A percentile compares a stretch with the other conserved stretches of the same genome.
Conservation (phyloP, 1,140 invertebrate genomes). For the Zaprionus nigranus region DNA sequence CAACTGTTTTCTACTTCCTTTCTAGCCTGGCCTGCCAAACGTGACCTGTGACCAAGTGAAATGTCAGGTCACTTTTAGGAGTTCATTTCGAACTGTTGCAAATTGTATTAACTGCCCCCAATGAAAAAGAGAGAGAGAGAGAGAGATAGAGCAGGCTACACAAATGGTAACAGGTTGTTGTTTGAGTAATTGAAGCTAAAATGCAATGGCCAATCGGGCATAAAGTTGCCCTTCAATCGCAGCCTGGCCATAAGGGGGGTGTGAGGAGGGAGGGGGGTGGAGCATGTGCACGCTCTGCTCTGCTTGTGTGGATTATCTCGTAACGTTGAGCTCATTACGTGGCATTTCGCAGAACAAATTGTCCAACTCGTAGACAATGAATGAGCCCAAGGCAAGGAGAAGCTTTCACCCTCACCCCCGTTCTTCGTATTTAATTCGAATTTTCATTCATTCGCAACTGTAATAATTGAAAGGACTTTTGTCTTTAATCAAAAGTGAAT, state of each 20-base stretch:
- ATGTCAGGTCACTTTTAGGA: slow-evolving; percentile 76
- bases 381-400: neutral
- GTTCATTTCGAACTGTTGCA: slow-evolving; percentile 61
- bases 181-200: slow-evolving; percentile 68
- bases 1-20: slow-evolving; percentile 57
- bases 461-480: neutral
- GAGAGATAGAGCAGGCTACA: slow-evolving; percentile 2
- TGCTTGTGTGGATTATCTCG: slow-evolving; percentile 3
- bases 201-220: slow-evolving; percentile 50
- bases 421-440: neutral
- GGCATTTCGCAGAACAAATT: neutral
- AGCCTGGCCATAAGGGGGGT: neutral
- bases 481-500: neutral
- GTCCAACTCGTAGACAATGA: neutral
- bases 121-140: slow-evolving; percentile 4
- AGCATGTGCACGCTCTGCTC: neutral
- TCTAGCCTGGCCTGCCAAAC: slow-evolving; percentile 18
- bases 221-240: slow-evolving; percentile 19
- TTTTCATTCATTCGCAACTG: neutral
- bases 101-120: slow-evolving; percentile 44
- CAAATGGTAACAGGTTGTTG: slow-evolving; percentile 74
- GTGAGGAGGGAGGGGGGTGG: neutral
- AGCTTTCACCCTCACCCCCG: too few relatives aligned
- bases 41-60: slow-evolving; percentile 63
- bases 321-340: neutral